Conservation (phyloP, 2,797 vertebrate species). For the Knipowitschia caucasica region DNA sequence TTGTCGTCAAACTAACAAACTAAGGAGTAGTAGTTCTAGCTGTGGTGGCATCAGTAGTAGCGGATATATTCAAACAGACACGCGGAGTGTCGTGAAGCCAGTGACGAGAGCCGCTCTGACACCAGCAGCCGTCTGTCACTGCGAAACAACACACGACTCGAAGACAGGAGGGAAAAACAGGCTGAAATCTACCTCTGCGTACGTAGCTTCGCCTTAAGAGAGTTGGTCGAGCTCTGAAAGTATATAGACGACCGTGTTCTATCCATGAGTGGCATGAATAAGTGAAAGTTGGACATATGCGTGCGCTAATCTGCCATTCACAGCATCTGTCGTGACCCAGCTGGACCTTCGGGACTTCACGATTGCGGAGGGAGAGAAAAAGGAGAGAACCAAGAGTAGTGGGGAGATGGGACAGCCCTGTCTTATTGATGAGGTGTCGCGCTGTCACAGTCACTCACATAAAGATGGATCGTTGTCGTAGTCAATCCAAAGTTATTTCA, state of each 20-base stretch:
- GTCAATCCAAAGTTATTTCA: not conserved
- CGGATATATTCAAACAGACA: not conserved
- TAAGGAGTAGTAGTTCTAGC: not conserved
- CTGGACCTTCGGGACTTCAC: slow-evolving; percentile 19
- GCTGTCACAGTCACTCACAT: not conserved
- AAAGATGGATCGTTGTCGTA: not conserved
- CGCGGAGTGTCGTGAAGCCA: not conserved
- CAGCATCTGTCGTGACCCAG: slow-evolving; percentile 63
- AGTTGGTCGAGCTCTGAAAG: too few relatives aligned
- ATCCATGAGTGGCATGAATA: slow-evolving; percentile 67
- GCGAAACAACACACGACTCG: not conserved
- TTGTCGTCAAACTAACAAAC: too few relatives aligned
- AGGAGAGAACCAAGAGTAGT: not conserved
- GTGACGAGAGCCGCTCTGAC: not conserved
- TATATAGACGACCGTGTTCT: slow-evolving; percentile 23
- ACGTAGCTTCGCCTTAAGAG: too few relatives aligned
- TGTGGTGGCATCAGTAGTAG: not conserved
- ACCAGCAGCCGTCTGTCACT: slow-evolving; percentile 1
- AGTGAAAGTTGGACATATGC: slow-evolving; percentile 62
- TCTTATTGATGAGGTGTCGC: slow-evolving; percentile 37
- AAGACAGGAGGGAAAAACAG: not conserved
- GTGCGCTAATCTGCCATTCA: slow-evolving; percentile 60
- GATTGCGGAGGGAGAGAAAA: not conserved
- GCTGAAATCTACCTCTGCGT: not conserved
- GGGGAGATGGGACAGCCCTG: slow-evolving; percentile 1